phyloP scores from a whole-genome alignment of 2,888 invertebrate species.

The Tuta absoluta region DNA sequence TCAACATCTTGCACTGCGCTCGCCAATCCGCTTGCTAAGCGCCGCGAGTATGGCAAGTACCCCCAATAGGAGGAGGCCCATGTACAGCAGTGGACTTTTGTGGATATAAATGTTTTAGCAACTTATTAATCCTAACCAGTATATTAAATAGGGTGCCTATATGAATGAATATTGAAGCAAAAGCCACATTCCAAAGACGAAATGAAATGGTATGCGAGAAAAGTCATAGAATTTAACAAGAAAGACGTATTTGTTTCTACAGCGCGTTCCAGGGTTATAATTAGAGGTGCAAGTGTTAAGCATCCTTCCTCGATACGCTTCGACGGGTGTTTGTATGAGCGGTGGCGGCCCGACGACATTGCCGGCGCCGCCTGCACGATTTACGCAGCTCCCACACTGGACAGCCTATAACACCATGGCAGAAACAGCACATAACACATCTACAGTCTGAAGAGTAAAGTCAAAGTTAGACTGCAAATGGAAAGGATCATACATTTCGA shows the following conservation, averaged over 20 bases:
- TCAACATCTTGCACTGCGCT: no score
- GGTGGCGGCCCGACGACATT: conserved; percentile 72
- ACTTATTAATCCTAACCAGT: no score
- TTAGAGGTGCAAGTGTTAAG: conserved; percentile 77
- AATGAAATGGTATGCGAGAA: conserved; percentile 36
- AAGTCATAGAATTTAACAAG: conserved; percentile 42
- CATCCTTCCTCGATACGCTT: conserved; percentile 76
- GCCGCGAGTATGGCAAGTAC: no score
- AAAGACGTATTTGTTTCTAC: conserved; percentile 66
- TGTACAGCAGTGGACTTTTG: no score
- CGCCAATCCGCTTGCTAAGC: no score
- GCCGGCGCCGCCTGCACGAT: conserved; percentile 76
- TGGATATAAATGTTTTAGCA: no score
- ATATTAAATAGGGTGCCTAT: no score
- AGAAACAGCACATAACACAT: conserved; percentile 38
- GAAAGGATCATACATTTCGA: conserved; percentile 28
- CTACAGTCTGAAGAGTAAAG: conserved; percentile 38
- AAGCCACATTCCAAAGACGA: not conserved
- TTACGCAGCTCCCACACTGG: conserved; percentile 49
- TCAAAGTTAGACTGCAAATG: conserved; percentile 32
- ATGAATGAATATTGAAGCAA: not conserved
- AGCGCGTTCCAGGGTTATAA: conserved; percentile 69
- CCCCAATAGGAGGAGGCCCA: no score
- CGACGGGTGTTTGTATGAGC: conserved; percentile 67
- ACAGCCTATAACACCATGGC: conserved; percentile 45